Evolutionary conservation across 1,140 invertebrate species (phyloP).

Genomic region (Microplitis demolitor): DNA sequence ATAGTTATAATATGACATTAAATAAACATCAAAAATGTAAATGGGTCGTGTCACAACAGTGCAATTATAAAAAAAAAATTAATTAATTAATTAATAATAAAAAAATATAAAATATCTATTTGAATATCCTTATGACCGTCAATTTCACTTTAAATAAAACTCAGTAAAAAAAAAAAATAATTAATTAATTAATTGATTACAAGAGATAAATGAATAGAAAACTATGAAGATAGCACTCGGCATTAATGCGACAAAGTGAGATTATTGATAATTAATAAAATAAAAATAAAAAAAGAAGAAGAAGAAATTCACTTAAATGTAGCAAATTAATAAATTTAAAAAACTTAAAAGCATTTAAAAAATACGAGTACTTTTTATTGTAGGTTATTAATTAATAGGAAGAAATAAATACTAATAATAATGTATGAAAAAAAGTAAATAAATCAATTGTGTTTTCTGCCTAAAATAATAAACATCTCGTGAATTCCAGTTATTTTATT

Average conservation of each 20-base stretch:
- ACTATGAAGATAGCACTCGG: constrained; percentile 37
- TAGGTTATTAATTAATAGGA: constrained; percentile 61
- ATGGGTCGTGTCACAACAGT: constrained; percentile 53
- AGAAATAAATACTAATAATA: constrained; percentile 49
- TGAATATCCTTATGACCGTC: constrained; percentile 62
- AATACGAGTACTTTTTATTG: constrained; percentile 60
- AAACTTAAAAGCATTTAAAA: constrained; percentile 32
- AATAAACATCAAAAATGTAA: constrained; percentile 40
- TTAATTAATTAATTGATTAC: constrained; percentile 26
- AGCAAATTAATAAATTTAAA: constrained; percentile 33
- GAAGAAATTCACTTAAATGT: constrained; percentile 40
- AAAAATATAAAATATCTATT: constrained; percentile 45
- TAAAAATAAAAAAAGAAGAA: constrained; percentile 30
- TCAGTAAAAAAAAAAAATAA: constrained; percentile 28
- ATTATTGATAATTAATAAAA: constrained; percentile 54
- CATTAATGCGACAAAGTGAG: constrained; percentile 57
- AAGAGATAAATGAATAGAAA: constrained; percentile 17
- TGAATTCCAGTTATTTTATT: background rate
- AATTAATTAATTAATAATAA: no score
- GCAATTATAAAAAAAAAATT: constrained; percentile 50
- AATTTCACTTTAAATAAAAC: constrained; percentile 60
- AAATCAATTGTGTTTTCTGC: constrained; percentile 60
- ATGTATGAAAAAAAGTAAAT: constrained; percentile 55
- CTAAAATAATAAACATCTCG: constrained; percentile 49
- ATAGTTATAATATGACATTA: constrained; percentile 28